Conservation (phyloP, 2,113 vertebrate species). For the Tursiops truncatus region DNA sequence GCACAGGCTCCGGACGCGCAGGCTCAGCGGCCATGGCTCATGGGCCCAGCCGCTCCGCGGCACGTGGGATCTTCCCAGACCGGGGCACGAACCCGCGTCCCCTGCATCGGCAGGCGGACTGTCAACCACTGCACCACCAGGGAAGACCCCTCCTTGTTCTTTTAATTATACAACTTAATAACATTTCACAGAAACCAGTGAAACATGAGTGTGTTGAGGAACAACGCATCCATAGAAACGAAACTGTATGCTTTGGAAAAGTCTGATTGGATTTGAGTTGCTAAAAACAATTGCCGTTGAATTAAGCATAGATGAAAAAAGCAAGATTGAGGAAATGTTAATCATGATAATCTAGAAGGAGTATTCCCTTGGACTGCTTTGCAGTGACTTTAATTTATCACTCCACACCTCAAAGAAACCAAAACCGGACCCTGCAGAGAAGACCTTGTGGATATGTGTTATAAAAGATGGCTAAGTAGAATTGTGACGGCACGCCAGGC, state of each 20-base stretch:
- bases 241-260: background rate
- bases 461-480: accelerated
- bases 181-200: background rate
- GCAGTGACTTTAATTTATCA: background rate
- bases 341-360: no score
- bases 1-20: no score
- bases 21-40: no score
- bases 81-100: no score
- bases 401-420: background rate
- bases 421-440: no score
- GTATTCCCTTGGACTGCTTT: background rate
- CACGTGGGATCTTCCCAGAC: no score
- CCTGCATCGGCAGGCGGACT: no score
- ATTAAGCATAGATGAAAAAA: background rate
- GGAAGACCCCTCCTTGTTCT: background rate
- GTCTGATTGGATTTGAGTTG: background rate
- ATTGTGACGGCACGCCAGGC: background rate
- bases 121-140: no score
- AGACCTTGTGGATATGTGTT: background rate
- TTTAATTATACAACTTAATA: background rate
- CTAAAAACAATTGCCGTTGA: background rate
- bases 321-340: background rate
- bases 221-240: background rate
- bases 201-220: background rate
- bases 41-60: no score